phyloP scores from a whole-genome alignment of 2,113 vertebrate species.

The Todiramphus saurophagus region DNA sequence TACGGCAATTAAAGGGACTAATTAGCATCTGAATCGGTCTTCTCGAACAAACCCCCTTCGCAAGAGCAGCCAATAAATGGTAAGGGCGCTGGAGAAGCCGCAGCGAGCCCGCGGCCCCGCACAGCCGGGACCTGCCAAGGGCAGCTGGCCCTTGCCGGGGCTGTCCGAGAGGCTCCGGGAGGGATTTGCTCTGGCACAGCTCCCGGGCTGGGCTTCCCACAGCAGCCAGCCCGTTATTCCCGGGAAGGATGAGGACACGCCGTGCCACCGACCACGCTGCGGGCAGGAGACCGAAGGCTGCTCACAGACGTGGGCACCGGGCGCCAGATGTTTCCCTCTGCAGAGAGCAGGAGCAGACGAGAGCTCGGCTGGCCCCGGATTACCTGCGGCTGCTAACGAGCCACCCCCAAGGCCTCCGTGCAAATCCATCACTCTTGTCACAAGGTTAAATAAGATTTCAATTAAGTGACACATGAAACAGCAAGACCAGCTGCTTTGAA shows the following conservation, averaged over 20 bases:
- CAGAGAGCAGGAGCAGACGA: rapidly evolving
- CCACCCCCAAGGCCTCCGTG: neutral
- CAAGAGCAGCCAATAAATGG: conserved; percentile 34
- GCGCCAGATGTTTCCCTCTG: neutral
- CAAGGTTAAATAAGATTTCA: neutral
- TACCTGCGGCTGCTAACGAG: neutral
- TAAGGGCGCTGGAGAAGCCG: neutral
- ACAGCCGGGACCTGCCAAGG: conserved; percentile 16
- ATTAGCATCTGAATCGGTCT: conserved; percentile 68
- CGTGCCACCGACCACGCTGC: rapidly evolving
- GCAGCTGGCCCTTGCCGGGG: neutral
- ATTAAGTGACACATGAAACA: neutral
- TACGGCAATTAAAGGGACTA: conserved; percentile 67
- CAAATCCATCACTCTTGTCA: neutral
- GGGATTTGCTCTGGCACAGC: neutral
- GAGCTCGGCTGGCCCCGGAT: neutral
- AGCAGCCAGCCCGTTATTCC: rapidly evolving
- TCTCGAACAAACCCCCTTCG: conserved; percentile 22
- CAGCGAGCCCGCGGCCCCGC: neutral
- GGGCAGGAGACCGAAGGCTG: neutral
- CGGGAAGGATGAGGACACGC: neutral
- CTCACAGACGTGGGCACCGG: rapidly evolving
- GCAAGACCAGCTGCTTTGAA: neutral
- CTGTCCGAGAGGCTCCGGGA: neutral
- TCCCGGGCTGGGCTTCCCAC: rapidly evolving